These are phyloP conservation scores for Denticeps clupeoides DNA, from an alignment of 2,797 vertebrate genomes.

Conservation along the genomic window DNA sequence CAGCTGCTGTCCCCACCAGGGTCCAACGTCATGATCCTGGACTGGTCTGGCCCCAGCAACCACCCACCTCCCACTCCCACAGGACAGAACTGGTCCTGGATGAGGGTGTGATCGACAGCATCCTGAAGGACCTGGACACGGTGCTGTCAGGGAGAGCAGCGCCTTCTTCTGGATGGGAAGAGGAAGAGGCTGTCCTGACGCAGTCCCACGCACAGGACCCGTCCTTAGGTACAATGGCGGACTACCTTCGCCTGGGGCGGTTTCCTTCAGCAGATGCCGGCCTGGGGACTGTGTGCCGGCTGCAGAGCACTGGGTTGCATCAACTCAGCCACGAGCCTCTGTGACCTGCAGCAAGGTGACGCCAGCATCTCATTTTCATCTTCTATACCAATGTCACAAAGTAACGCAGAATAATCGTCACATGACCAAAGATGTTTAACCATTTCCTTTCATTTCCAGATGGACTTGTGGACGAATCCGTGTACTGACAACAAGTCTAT, in stretches of 20 bases:
- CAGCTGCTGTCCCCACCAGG: background rate
- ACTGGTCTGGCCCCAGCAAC: slow-evolving; percentile 24
- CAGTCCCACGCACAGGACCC: slow-evolving; percentile 4
- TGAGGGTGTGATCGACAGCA: slow-evolving; percentile 43
- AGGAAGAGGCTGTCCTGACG: slow-evolving; percentile 1
- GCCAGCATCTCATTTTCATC: background rate
- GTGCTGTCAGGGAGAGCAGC: slow-evolving; percentile 18
- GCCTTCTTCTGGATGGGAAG: background rate
- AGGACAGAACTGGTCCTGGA: slow-evolving; percentile 36
- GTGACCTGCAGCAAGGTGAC: slow-evolving; percentile 49
- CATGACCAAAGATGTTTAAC: no score
- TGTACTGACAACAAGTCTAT: slow-evolving; percentile 58
- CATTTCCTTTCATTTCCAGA: slow-evolving; percentile 41
- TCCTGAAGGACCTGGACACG: slow-evolving; percentile 46
- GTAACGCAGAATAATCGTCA: no score
- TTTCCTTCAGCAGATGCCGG: slow-evolving; percentile 9
- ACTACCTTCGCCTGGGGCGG: slow-evolving; percentile 23
- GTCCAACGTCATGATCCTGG: background rate
- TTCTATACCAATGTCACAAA: no score
- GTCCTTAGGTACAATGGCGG: slow-evolving; percentile 11
- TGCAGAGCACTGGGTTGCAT: slow-evolving; percentile 52
- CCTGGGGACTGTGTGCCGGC: slow-evolving; percentile 31
- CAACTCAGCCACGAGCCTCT: slow-evolving; percentile 48
- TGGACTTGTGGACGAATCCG: slow-evolving; percentile 47
- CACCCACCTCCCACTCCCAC: background rate